These are phyloP conservation scores for Drosophila kuntzei DNA, from an alignment of 2,888 invertebrate species.

Conservation along the genomic window DNA sequence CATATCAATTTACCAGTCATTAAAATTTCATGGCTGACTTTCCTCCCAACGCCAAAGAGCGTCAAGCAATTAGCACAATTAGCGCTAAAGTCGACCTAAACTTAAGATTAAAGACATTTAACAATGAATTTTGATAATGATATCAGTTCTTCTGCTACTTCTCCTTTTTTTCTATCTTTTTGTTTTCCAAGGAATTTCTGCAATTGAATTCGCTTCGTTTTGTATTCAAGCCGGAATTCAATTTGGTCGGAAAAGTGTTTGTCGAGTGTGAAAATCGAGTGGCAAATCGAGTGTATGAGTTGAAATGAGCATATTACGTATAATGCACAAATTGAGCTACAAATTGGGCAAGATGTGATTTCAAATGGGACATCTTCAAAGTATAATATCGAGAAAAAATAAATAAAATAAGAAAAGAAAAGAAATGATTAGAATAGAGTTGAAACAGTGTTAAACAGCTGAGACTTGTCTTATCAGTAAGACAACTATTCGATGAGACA, in stretches of 20 bases:
- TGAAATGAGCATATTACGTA: slow-evolving; percentile 73
- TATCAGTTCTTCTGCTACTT: slow-evolving; percentile 37
- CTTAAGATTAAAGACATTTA: slow-evolving; percentile 28
- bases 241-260: slow-evolving; percentile 48
- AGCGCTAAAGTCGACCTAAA: slow-evolving; percentile 41
- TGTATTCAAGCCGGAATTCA: slow-evolving; percentile 39
- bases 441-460: too few species aligned
- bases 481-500: background rate
- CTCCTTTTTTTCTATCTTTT: background rate
- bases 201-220: slow-evolving; percentile 37
- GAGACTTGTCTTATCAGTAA: slow-evolving; percentile 22
- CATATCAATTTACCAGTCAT: slow-evolving; percentile 79
- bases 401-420: background rate
- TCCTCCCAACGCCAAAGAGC: slow-evolving; percentile 65
- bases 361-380: slow-evolving; percentile 2
- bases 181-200: slow-evolving; percentile 1
- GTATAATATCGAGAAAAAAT: background rate
- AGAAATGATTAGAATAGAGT: slow-evolving; percentile 14
- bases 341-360: slow-evolving; percentile 59
- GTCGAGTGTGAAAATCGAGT: slow-evolving; percentile 64
- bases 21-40: slow-evolving; percentile 80
- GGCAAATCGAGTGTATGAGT: slow-evolving; percentile 63
- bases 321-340: slow-evolving; percentile 59
- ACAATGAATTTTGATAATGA: slow-evolving; percentile 52
- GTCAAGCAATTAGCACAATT: slow-evolving; percentile 70